phyloP scores from a whole-genome alignment of 2,113 vertebrate genomes.

The Myotis davidii region DNA sequence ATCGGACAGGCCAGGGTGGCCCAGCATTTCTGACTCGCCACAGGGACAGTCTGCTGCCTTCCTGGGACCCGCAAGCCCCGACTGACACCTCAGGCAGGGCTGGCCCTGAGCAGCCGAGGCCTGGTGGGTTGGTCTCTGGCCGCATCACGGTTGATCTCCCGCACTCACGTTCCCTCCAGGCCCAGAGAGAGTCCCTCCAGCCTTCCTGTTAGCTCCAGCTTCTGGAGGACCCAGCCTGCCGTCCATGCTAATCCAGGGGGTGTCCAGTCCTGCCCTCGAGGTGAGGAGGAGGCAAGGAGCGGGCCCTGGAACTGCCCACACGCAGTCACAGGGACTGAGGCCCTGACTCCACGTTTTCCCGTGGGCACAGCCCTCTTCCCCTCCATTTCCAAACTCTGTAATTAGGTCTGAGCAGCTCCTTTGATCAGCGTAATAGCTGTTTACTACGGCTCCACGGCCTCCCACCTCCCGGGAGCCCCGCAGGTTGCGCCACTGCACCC shows the following conservation, averaged over 20 bases:
- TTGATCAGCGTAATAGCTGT: constrained; percentile 12
- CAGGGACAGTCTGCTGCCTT: neutral
- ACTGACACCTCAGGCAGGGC: neutral
- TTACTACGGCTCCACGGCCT: neutral
- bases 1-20: neutral
- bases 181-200: too few relatives aligned
- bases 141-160: neutral
- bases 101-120: neutral
- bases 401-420: constrained; percentile 31
- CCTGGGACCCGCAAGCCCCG: neutral
- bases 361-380: neutral
- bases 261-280: neutral
- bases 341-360: neutral
- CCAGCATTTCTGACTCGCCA: neutral
- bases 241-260: neutral
- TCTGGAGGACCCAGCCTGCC: neutral
- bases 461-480: neutral
- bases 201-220: neutral
- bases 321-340: neutral
- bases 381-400: neutral
- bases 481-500: rapidly evolving
- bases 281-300: neutral
- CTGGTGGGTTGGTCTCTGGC: neutral
- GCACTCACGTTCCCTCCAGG: neutral
- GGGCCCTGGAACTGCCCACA: neutral